A percentile compares a stretch with the other conserved stretches of the same genome.
phyloP scores from a whole-genome alignment of 2,113 vertebrate genomes.

The Glaucidium brasilianum region DNA sequence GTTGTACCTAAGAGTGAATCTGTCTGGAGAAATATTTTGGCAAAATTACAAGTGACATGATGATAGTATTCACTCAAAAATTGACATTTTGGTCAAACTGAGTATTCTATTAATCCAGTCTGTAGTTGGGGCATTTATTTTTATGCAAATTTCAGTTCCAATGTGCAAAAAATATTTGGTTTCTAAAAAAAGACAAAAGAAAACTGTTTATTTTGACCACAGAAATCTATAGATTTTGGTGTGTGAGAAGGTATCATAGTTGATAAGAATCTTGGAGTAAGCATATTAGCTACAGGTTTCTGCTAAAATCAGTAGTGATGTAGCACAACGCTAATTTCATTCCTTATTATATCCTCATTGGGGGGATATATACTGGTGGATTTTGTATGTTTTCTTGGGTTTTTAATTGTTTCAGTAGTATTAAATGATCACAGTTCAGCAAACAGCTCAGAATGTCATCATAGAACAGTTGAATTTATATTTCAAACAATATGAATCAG shows the following conservation, averaged over 20 bases:
- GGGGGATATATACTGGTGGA: too few relatives aligned
- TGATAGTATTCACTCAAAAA: neutral
- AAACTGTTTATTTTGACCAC: neutral
- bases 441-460: neutral
- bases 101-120: neutral
- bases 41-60: neutral
- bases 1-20: neutral
- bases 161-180: neutral
- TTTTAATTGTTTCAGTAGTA: neutral
- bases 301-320: neutral
- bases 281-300: neutral
- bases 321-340: neutral
- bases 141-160: neutral
- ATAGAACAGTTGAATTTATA: neutral
- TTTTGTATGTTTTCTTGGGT: accelerated
- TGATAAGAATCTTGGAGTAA: neutral
- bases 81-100: neutral
- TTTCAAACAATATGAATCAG: neutral
- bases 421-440: neutral
- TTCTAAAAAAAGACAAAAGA: neutral
- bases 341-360: neutral
- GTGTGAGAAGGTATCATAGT: neutral
- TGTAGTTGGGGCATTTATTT: neutral
- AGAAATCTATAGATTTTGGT: neutral
- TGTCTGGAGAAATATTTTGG: neutral